A percentile compares a stretch with the other conserved stretches of the same genome.
These are phyloP conservation scores for Pachyramphus minor DNA, from an alignment of 2,113 vertebrate species.

Conservation along the genomic window DNA sequence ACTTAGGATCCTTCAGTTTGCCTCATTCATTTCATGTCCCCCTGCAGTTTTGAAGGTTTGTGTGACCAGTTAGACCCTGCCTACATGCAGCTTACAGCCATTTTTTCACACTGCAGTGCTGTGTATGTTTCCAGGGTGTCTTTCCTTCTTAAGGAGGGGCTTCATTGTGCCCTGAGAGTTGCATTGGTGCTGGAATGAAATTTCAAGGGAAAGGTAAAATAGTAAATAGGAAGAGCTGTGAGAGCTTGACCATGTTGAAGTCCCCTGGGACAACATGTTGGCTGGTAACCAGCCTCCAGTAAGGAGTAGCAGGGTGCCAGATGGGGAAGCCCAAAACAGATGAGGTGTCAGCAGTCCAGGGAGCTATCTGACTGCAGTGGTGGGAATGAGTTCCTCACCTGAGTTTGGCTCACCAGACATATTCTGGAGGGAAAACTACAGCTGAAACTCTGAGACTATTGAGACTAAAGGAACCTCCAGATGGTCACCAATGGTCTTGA, in stretches of 20 bases:
- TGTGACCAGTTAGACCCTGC: neutral
- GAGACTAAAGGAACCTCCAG: neutral
- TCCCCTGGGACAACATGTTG: fast-evolving
- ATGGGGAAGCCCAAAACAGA: neutral
- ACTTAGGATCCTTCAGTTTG: neutral
- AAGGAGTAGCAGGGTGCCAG: neutral
- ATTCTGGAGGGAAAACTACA: neutral
- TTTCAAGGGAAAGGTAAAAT: neutral
- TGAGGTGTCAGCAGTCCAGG: neutral
- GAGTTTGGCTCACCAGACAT: neutral
- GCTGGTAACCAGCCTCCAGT: neutral
- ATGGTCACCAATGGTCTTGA: neutral
- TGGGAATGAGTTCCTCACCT: fast-evolving
- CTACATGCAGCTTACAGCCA: neutral
- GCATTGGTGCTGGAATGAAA: neutral
- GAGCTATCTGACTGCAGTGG: neutral
- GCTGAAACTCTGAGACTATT: neutral
- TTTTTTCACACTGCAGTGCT: neutral
- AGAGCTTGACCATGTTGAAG: neutral
- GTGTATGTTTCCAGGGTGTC: neutral
- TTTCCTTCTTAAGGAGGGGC: neutral
- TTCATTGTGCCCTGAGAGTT: neutral
- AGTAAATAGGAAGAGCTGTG: neutral
- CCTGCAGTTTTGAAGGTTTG: neutral
- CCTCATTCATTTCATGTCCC: neutral